A percentile compares a stretch with the other conserved stretches of the same genome.
Evolutionary conservation across 2,888 invertebrate species (phyloP).

Genomic region (Athrips mouffetella): DNA sequence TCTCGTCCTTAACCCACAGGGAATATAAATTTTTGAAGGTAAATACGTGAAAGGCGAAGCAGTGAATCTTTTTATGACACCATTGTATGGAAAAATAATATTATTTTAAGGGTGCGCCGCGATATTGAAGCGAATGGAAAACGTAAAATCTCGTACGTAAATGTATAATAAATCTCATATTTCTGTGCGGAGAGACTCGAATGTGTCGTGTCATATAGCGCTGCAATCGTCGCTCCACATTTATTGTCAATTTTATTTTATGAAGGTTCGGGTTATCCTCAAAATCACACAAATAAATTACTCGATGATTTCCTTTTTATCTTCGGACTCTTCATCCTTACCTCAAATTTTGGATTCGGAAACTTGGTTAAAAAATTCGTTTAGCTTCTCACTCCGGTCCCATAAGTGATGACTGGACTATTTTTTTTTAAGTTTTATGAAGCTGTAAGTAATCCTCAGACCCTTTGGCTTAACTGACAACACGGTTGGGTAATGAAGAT

Average conservation of each 20-base stretch:
- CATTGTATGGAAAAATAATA: slow-evolving; percentile 60
- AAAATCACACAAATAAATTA: too few species aligned
- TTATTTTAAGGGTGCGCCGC: slow-evolving; percentile 20
- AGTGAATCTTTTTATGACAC: slow-evolving; percentile 62
- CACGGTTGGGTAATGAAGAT: slow-evolving; percentile 74
- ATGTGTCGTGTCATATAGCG: background rate
- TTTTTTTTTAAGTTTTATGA: slow-evolving; percentile 63
- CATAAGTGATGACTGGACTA: slow-evolving; percentile 4
- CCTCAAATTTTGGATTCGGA: background rate
- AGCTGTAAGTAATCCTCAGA: slow-evolving; percentile 65
- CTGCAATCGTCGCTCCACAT: slow-evolving; percentile 25
- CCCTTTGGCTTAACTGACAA: slow-evolving; percentile 74
- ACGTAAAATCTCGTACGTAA: slow-evolving; percentile 13
- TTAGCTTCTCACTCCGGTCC: background rate
- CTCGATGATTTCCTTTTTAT: too few species aligned
- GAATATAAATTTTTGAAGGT: slow-evolving; percentile 73
- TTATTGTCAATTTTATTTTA: slow-evolving; percentile 17
- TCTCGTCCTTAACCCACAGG: slow-evolving; percentile 57
- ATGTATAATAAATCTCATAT: slow-evolving; percentile 2
- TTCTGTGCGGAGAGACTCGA: background rate
- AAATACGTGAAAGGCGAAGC: slow-evolving; percentile 62
- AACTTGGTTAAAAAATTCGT: background rate
- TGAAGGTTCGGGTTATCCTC: background rate
- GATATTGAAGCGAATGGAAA: slow-evolving; percentile 43
- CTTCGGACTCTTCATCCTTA: background rate